Evolutionary conservation across 2,888 invertebrate genomes (phyloP).

Genomic region (Eumacrocentrus americanus): DNA sequence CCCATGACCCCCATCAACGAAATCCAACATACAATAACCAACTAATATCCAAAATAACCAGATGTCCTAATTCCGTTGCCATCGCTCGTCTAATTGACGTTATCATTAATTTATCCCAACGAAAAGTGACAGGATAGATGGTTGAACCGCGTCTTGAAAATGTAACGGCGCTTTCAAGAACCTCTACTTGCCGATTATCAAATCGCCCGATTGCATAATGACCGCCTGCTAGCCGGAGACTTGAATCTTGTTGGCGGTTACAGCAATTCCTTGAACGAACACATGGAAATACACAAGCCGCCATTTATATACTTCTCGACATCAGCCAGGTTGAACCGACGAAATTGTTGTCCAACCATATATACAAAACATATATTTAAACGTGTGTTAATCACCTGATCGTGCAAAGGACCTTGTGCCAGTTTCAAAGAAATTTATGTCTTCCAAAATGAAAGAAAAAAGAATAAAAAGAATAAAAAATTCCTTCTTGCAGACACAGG

Average conservation of each 20-base stretch:
- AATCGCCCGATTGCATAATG: neutral
- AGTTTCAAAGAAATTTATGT: neutral
- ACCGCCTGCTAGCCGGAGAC: neutral
- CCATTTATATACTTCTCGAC: neutral
- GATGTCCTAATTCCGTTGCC: no score
- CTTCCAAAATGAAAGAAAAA: neutral
- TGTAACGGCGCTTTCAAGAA: no score
- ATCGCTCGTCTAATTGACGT: no score
- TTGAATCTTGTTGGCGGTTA: neutral
- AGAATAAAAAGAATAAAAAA: neutral
- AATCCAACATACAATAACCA: no score
- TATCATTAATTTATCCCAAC: no score
- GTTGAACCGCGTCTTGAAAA: no score
- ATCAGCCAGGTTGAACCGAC: neutral
- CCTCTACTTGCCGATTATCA: neutral
- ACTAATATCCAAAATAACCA: no score
- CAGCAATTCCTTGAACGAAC: neutral
- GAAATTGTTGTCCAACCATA: neutral
- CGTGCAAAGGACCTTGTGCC: constrained; percentile 1
- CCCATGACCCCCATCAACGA: neutral
- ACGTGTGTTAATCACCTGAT: neutral
- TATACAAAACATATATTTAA: neutral
- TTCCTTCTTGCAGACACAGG: neutral
- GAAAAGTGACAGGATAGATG: no score
- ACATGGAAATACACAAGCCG: neutral